A percentile compares a stretch with the other conserved stretches of the same genome.
These are phyloP conservation scores for Trichonephila clavipes DNA, from an alignment of 1,140 invertebrate genomes.

Conservation along the genomic window DNA sequence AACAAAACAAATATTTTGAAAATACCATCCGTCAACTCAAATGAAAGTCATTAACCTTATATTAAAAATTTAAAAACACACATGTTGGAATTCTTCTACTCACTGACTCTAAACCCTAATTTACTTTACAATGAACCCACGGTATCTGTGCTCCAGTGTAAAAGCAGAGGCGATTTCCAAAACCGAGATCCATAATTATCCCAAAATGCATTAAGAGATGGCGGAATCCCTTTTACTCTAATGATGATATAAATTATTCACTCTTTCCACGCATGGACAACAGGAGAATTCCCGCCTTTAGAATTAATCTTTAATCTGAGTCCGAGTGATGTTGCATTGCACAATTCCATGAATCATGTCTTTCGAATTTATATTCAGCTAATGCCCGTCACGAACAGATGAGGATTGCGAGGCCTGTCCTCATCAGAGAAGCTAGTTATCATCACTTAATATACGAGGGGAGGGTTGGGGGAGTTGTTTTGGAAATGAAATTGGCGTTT, in stretches of 20 bases:
- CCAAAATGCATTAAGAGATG: neutral
- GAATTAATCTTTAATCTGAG: neutral
- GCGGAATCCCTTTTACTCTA: conserved; percentile 17
- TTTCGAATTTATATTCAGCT: no score
- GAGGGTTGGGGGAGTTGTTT: no score
- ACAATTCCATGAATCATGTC: neutral
- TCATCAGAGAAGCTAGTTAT: neutral
- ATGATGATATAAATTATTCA: neutral
- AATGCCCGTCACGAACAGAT: neutral
- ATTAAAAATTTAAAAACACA: no score
- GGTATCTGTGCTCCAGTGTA: no score
- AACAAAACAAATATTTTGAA: no score
- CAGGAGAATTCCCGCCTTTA: neutral
- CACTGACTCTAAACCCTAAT: no score
- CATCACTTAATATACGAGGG: neutral
- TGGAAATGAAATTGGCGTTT: no score
- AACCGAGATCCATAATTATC: neutral
- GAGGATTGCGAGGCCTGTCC: neutral
- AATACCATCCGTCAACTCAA: no score
- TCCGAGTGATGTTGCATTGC: neutral
- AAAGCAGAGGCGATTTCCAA: neutral
- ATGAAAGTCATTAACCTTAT: no score
- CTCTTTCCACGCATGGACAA: neutral
- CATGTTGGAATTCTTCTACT: no score
- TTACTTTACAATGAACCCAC: no score